Conservation (phyloP, 2,113 vertebrate species). For the Oryzias woworae region DNA sequence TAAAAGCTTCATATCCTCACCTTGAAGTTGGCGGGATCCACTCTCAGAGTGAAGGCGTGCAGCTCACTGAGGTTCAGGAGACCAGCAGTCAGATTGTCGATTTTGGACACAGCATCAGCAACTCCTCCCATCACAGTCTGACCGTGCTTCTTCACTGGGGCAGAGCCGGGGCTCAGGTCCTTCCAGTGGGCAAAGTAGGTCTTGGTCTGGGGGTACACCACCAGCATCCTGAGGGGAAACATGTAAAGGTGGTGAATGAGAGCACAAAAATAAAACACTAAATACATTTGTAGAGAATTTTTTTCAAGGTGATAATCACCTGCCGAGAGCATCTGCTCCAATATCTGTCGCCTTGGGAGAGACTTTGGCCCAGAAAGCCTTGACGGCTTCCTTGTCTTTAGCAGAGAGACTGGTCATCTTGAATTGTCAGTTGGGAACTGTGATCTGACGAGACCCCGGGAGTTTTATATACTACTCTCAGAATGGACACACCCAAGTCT, state of each 20-base stretch:
- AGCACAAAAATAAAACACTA: not conserved
- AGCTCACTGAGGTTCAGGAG: constrained; percentile 82
- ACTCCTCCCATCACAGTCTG: constrained; percentile 72
- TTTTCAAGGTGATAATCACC: constrained; percentile 64
- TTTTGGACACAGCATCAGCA: constrained; percentile 60
- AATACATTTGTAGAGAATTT: not conserved
- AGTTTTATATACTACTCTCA: constrained; percentile 21
- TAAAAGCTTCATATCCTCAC: constrained; percentile 27
- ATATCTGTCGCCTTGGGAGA: constrained; percentile 31
- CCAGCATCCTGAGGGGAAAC: constrained; percentile 71
- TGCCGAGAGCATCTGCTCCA: constrained; percentile 73
- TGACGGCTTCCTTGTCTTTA: constrained; percentile 71
- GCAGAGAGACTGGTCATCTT: constrained; percentile 77
- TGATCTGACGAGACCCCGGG: not conserved
- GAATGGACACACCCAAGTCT: constrained; percentile 19
- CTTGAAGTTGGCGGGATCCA: constrained; percentile 88
- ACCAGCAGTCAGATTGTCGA: constrained; percentile 76
- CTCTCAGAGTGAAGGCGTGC: constrained; percentile 84
- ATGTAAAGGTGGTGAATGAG: not conserved
- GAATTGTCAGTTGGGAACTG: constrained; percentile 5
- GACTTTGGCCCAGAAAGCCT: constrained; percentile 70
- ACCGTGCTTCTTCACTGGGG: constrained; percentile 75
- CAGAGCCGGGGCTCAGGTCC: constrained; percentile 68
- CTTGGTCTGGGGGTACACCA: constrained; percentile 80
- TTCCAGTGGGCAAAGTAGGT: constrained; percentile 88